Conservation (phyloP, 2,888 invertebrate species). For the Aporophyla nigra region DNA sequence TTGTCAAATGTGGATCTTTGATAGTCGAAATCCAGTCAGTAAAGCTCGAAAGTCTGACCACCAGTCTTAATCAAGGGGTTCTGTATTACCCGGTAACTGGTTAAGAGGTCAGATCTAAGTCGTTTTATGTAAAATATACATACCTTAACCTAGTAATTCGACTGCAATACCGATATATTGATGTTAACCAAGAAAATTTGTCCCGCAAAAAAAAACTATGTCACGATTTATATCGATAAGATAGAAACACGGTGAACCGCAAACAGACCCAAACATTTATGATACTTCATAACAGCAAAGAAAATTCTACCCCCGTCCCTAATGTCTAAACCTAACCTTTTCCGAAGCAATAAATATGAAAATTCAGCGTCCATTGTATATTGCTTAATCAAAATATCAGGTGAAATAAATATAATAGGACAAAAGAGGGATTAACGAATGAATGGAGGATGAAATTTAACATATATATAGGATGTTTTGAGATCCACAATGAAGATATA, state of each 20-base stretch:
- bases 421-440: conserved; percentile 50
- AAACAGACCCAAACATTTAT: not conserved
- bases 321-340: conserved; percentile 6
- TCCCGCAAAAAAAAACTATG: not conserved
- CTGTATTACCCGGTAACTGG: too few relatives aligned
- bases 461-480: conserved; percentile 52
- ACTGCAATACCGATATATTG: not conserved
- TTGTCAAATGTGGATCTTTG: too few relatives aligned
- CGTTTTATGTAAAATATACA: too few relatives aligned
- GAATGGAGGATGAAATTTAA: conserved; percentile 46
- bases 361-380: conserved; percentile 42
- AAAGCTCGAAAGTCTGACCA: too few relatives aligned
- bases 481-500: conserved; percentile 57
- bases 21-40: too few relatives aligned
- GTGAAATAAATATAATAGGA: conserved; percentile 54
- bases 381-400: conserved; percentile 45
- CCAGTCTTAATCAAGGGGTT: too few relatives aligned
- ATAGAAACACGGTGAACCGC: not conserved
- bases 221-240: not conserved
- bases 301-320: not conserved
- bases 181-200: not conserved
- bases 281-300: not conserved
- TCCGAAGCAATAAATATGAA: conserved; percentile 45
- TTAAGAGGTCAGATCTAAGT: too few relatives aligned
- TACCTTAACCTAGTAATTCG: too few relatives aligned